phyloP scores from a whole-genome alignment of 2,888 invertebrate species.

The Microdon myrmicae region DNA sequence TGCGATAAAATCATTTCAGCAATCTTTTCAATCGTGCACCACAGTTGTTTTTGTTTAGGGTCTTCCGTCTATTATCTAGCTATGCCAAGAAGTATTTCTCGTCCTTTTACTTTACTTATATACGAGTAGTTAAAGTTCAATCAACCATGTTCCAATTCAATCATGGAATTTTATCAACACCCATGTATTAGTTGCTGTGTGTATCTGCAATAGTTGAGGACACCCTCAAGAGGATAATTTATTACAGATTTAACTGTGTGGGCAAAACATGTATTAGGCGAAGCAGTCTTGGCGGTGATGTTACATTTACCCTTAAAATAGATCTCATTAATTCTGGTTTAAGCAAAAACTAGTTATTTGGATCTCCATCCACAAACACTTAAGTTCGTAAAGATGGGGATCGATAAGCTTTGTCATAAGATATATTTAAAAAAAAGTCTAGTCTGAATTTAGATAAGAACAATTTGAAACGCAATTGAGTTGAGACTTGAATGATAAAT shows the following conservation, averaged over 20 bases:
- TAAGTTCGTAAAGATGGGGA: too few species aligned
- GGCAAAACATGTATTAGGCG: too few species aligned
- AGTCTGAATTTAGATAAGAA: conserved; percentile 60
- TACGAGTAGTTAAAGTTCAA: conserved; percentile 51
- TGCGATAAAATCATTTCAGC: conserved; percentile 27
- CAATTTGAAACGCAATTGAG: conserved; percentile 66
- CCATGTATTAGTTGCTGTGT: conserved; percentile 60
- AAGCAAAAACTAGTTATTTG: too few species aligned
- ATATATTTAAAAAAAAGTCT: conserved; percentile 49
- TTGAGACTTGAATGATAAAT: conserved; percentile 53
- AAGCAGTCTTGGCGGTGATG: too few species aligned
- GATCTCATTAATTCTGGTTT: too few species aligned
- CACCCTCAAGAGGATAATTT: conserved; percentile 50
- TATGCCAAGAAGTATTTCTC: conserved; percentile 24
- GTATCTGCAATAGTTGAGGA: conserved; percentile 39
- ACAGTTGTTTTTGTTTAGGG: conserved; percentile 43
- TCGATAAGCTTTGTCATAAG: conserved; percentile 43
- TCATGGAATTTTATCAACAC: conserved; percentile 57
- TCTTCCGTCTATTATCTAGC: conserved; percentile 36
- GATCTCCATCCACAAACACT: too few species aligned
- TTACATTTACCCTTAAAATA: too few species aligned
- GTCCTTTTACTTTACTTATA: too few species aligned
- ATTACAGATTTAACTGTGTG: conserved; percentile 51
- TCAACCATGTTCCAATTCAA: conserved; percentile 53
- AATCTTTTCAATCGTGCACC: conserved; percentile 26